Conservation (phyloP, 2,797 vertebrate species). For the Poliocrania exsul region DNA sequence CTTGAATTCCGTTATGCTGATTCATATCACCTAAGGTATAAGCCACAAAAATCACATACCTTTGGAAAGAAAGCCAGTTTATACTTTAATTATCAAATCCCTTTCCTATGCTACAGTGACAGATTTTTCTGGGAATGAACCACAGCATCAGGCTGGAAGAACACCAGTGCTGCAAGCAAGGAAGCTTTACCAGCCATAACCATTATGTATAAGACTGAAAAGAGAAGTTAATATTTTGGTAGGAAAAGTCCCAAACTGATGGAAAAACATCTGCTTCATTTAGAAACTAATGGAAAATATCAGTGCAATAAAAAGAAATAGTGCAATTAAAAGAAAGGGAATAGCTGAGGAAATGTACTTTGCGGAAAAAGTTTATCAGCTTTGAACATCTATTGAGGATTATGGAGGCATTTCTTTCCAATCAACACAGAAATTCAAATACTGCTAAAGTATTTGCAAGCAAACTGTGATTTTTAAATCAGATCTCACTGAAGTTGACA, state of each 20-base stretch:
- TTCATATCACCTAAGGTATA: background rate
- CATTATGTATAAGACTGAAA: constrained; percentile 43
- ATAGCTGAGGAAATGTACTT: background rate
- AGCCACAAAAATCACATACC: background rate
- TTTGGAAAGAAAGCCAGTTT: constrained; percentile 6
- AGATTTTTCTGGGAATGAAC: constrained; percentile 37
- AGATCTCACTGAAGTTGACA: background rate
- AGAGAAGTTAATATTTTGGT: constrained; percentile 57
- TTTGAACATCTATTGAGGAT: constrained; percentile 18
- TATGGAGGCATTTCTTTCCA: constrained; percentile 10
- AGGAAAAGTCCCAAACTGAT: constrained; percentile 41
- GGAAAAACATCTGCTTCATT: constrained; percentile 57
- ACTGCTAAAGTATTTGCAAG: background rate
- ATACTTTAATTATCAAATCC: constrained; percentile 31
- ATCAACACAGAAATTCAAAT: constrained; percentile 12
- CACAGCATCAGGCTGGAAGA: background rate
- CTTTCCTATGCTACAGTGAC: constrained; percentile 15
- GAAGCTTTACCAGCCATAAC: constrained; percentile 43
- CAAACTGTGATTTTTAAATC: background rate
- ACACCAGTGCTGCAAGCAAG: background rate
- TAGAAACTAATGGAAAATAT: constrained; percentile 35
- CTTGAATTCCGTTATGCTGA: background rate
- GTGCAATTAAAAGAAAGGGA: constrained; percentile 29
- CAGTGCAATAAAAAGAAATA: constrained; percentile 12
- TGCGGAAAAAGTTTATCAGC: background rate